A percentile compares a stretch with the other conserved stretches of the same genome.
phyloP scores from a whole-genome alignment of 2,888 invertebrate genomes.

The Trachelus stipa region DNA sequence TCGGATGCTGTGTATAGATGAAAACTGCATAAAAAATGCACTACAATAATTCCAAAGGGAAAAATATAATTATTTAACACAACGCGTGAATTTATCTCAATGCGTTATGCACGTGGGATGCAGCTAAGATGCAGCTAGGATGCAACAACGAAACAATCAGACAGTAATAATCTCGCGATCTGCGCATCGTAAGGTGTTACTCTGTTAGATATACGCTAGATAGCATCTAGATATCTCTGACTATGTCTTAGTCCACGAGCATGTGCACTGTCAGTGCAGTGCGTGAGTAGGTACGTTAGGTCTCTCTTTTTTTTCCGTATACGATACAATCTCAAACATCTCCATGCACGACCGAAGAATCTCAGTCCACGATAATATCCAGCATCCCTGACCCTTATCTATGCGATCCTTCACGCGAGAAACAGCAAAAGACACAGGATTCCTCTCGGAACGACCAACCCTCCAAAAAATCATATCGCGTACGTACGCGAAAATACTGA shows the following conservation, averaged over 20 bases:
- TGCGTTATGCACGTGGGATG: background rate
- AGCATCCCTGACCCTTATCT: conserved; percentile 15
- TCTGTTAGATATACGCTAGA: conserved; percentile 38
- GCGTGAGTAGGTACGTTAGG: conserved; percentile 23
- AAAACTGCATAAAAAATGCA: background rate
- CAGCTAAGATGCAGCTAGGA: background rate
- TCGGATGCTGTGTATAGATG: background rate
- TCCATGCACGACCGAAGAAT: conserved; percentile 32
- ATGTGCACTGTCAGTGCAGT: background rate
- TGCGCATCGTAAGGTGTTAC: conserved; percentile 32
- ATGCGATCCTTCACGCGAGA: conserved; percentile 1
- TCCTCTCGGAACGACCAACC: background rate
- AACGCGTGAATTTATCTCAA: background rate
- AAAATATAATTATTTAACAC: background rate
- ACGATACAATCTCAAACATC: conserved; percentile 47
- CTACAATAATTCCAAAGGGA: background rate
- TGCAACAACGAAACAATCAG: background rate
- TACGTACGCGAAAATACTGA: background rate
- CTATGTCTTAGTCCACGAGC: conserved; percentile 30
- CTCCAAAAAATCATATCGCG: background rate
- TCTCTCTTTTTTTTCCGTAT: conserved; percentile 20
- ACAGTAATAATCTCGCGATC: conserved; percentile 16
- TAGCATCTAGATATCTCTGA: conserved; percentile 39
- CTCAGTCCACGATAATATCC: conserved; percentile 19
- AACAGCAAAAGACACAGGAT: background rate